Conservation (phyloP, 2,113 vertebrate species). For the Elephas maximus region DNA sequence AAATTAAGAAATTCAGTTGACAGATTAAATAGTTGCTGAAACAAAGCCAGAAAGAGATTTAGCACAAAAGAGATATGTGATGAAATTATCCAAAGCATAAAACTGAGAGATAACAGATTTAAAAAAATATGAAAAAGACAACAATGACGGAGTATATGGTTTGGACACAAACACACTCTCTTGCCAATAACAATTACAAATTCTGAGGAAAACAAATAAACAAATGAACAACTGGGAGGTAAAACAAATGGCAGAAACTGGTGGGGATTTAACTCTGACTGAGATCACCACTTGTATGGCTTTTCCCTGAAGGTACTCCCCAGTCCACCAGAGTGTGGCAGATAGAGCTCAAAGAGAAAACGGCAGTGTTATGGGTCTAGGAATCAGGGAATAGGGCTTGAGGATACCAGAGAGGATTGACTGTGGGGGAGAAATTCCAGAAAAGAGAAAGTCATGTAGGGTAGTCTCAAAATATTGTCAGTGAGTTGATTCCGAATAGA, state of each 20-base stretch:
- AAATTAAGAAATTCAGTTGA: constrained; percentile 67
- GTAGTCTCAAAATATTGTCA: neutral
- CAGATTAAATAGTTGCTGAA: constrained; percentile 54
- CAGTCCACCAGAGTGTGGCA: neutral
- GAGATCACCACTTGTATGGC: neutral
- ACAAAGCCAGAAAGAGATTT: constrained; percentile 55
- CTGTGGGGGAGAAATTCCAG: neutral
- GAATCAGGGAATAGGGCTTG: neutral
- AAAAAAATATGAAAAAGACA: neutral
- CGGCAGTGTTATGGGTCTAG: neutral
- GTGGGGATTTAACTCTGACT: neutral
- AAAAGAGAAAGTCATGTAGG: neutral
- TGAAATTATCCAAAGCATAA: constrained; percentile 49
- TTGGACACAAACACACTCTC: neutral
- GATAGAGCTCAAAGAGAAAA: neutral
- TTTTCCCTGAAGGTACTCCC: neutral
- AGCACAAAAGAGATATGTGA: constrained; percentile 18
- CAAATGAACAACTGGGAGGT: neutral
- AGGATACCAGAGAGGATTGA: neutral
- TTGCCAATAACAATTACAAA: neutral
- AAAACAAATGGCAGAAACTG: constrained; percentile 32
- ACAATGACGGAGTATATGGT: neutral
- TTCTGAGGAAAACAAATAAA: neutral
- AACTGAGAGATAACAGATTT: constrained; percentile 4
- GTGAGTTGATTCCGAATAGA: too few relatives aligned